Evolutionary conservation across 2,888 invertebrate genomes (phyloP), one percentile per base, ranked within the genome.

Genomic region (Caenorhabditis uteleia): DNA sequence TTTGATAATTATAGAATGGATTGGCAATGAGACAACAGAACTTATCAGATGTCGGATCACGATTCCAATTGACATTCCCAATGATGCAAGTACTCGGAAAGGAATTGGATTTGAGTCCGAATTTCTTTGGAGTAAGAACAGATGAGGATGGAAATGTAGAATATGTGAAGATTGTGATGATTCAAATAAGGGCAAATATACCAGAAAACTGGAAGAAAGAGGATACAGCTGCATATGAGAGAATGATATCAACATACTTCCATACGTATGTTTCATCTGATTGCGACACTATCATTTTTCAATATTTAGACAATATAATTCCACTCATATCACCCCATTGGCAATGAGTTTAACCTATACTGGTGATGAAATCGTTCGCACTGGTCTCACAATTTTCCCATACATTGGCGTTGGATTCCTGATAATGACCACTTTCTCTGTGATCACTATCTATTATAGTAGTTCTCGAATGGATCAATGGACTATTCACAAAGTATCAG

Each of bases 351-450:
- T 79, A 20, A 79, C 79, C 14, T 75, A 73, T 34, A 76, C 75
- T 10, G 74, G 70, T 27, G 79, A 79, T 58, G 79, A 80, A 64
- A 70, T 79, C 21, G 76, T 79, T 3, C 58, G 77, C 29, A 79
- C 79, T 14, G 79, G 60, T 18, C 62, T 79, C 53, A 77, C 79
- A 8, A 68, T 79, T 23, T 80, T 79, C 53, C 79, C 79, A 40
- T 79, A 68, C 49, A 60, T 79, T 23, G 70, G 76, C 7, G 73
- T 80, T 26, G 79, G 79, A 31, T 79, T 79, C 56, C 44, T 60
- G 10, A 75, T 77, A 42, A 77, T 79, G 77, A 67, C 68, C 18
- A 50, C 55, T 6, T 79, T 79, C 55, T 75, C 79, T n/a, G 49
- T 79, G 2, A 44, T 71, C 27, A 77, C 78, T 20, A 75, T 78